Conservation (phyloP, 2,888 invertebrate genomes). For the Oscheius sp. region DNA sequence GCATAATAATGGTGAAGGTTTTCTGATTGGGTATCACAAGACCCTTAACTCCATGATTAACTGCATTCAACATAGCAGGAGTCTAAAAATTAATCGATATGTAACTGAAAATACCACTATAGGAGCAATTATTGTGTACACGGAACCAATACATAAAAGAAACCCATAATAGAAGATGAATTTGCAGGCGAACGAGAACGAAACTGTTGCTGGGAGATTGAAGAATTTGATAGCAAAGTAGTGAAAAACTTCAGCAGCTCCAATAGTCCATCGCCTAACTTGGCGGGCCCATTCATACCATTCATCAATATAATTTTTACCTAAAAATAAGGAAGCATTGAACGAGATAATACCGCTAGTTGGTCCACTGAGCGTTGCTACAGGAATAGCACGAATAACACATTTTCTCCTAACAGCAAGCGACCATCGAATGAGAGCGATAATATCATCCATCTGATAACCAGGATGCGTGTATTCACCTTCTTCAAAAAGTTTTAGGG, state of each 20-base stretch:
- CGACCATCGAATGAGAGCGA: conserved; percentile 63
- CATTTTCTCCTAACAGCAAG: conserved; percentile 59
- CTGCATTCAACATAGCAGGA: conserved; percentile 53
- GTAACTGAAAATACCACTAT: no score
- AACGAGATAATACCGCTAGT: conserved; percentile 42
- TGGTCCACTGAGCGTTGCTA: conserved; percentile 60
- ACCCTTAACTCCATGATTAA: conserved; percentile 48
- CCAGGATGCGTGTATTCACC: conserved; percentile 63
- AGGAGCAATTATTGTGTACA: conserved; percentile 62
- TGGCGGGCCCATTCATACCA: conserved; percentile 67
- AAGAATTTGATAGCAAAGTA: conserved; percentile 65
- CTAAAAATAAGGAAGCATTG: conserved; percentile 21
- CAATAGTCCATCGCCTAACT: conserved; percentile 65
- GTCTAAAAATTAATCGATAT: conserved; percentile 47
- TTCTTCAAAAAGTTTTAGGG: conserved; percentile 57
- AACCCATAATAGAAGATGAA: conserved; percentile 66
- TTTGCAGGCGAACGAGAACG: conserved; percentile 57
- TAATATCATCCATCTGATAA: conserved; percentile 66
- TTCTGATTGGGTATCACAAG: conserved; percentile 57
- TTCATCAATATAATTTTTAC: conserved; percentile 55
- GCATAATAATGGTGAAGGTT: conserved; percentile 59
- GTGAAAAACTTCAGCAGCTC: conserved; percentile 66
- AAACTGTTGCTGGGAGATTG: conserved; percentile 52
- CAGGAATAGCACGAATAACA: conserved; percentile 60
- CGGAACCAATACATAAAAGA: conserved; percentile 60